These are phyloP conservation scores for Tinea trinotella DNA, from an alignment of 2,888 invertebrate genomes.

Conservation along the genomic window DNA sequence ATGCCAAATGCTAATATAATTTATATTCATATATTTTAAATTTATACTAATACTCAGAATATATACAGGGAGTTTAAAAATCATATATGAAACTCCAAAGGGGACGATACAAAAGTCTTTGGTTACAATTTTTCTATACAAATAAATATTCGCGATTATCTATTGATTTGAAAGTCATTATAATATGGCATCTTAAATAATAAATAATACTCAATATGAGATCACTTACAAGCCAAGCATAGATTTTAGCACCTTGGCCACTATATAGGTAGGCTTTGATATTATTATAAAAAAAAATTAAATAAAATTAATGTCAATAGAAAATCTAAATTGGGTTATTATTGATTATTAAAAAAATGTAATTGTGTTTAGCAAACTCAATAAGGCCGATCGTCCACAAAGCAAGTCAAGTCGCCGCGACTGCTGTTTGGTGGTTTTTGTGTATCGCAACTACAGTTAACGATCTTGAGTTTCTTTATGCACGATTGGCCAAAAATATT, in stretches of 20 bases:
- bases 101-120: constrained; percentile 54
- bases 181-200: constrained; percentile 64
- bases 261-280: no score
- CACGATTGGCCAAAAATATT: no score
- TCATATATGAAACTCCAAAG: constrained; percentile 41
- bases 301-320: no score
- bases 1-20: constrained; percentile 44
- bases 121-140: constrained; percentile 45
- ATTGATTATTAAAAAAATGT: no score
- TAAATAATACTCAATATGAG: constrained; percentile 71
- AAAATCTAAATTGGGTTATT: no score
- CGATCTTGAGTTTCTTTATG: no score
- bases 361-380: no score
- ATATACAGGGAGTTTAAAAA: constrained; percentile 38
- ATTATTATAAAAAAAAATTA: no score
- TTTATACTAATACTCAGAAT: constrained; percentile 22
- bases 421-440: no score
- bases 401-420: no score
- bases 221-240: constrained; percentile 62
- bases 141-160: constrained; percentile 45
- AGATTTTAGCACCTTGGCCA: constrained; percentile 29
- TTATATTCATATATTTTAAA: constrained; percentile 26
- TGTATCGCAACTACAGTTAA: no score
- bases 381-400: no score
- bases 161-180: constrained; percentile 40